Evolutionary conservation across 2,888 invertebrate species (phyloP), one percentile per base, ranked within the genome.

Genomic region (Drosophila multiciliata): DNA sequence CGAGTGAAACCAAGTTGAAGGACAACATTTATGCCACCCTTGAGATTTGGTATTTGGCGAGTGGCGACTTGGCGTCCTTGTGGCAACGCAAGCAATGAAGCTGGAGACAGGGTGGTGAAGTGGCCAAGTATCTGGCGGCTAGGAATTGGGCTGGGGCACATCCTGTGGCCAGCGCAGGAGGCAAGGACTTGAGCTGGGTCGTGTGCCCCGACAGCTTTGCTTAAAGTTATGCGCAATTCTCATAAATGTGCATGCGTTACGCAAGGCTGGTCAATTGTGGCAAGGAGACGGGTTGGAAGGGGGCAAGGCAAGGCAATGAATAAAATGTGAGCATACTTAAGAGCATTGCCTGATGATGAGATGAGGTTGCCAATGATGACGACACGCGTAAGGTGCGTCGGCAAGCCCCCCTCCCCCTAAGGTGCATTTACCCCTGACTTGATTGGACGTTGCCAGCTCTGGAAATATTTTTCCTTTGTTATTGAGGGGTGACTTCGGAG

Each of bases 151-250:
- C 15, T 15, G 26, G 55, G 62, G 59, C n/a, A 11, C 55, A 64
- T 55, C 85, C 80, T 87, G 87, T 78, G 85, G 85, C 75, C 65
- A 66, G 77, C 66, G 72, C 72, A 73, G 33, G 33, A 48, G 67
- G 35, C 32, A 26, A 40, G 50, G 23, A n/a, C 62, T 57, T 64
- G 60, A 72, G 75, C 49, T 61, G 20, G 38, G 72, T 78, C 67
- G 62, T 67, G 72, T 72, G 62, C 59, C 48, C 29, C 53, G 54
- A 61, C 54, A 80, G 63, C 70, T 77, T 80, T 78, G 83, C 84
- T 89, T 87, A 72, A 90, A 90, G 83, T 82, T 91, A 90, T 91
- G 90, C 85, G 89, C 90, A 82, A 91, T 90, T 90, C 89, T 77
- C 87, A 88, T 83, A 87, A 90, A 87, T 87, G 83, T 86, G 87